Evolutionary conservation across 1,140 invertebrate genomes (phyloP).

Genomic region (Zaprionus kolodkinae): DNA sequence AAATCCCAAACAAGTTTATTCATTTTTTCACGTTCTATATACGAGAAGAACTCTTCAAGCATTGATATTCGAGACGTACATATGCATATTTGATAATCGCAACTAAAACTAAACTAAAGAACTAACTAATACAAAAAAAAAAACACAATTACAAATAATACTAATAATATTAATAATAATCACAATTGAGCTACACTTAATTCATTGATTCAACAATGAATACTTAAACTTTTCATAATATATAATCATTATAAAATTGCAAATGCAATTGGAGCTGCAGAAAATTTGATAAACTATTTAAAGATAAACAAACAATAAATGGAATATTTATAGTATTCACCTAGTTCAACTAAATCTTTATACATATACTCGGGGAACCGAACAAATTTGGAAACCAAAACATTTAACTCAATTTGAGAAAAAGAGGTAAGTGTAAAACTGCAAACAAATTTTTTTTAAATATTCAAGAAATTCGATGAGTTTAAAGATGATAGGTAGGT

Average conservation of each 20-base stretch:
- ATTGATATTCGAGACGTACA: slow-evolving; percentile 30
- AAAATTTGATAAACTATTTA: slow-evolving; percentile 64
- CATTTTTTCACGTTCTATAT: slow-evolving; percentile 30
- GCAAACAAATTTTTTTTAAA: not conserved
- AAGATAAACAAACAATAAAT: slow-evolving; percentile 53
- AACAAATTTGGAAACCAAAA: slow-evolving; percentile 57
- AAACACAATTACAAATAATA: slow-evolving; percentile 21
- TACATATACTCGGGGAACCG: slow-evolving; percentile 40
- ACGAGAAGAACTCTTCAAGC: slow-evolving; percentile 21
- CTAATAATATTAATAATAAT: slow-evolving; percentile 54
- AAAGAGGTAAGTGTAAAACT: slow-evolving; percentile 51
- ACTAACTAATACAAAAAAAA: slow-evolving; percentile 9
- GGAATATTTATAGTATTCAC: slow-evolving; percentile 68
- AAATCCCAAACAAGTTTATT: slow-evolving; percentile 29
- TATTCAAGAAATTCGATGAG: not conserved
- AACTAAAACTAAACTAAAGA: slow-evolving; percentile 4
- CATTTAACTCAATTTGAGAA: slow-evolving; percentile 27
- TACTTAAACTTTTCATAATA: slow-evolving; percentile 19
- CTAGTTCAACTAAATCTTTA: slow-evolving; percentile 60
- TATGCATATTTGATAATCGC: slow-evolving; percentile 62
- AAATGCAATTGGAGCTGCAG: slow-evolving; percentile 23
- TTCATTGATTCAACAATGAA: slow-evolving; percentile 48
- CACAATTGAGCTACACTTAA: slow-evolving; percentile 63
- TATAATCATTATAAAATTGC: slow-evolving; percentile 10
- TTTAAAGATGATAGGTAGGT: no score